Base-by-base conservation (phyloP, 1,140 invertebrate species). In the Philopotamus ludificatus region DNA sequence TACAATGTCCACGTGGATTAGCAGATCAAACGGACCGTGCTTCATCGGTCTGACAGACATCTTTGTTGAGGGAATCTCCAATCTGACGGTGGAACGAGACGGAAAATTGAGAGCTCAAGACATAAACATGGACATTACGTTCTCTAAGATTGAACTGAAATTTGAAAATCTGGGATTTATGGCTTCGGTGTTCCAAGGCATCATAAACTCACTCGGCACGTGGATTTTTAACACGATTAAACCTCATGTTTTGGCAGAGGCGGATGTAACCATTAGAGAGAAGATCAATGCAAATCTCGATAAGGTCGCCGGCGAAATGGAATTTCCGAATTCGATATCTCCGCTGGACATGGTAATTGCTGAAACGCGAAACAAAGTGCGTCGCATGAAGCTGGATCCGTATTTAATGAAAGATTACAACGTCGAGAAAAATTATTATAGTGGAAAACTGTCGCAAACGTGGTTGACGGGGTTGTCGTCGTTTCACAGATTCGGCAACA, bases 171-270 rank as follows among this genome's bases (percentile, higher is more conserved):
- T 92, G 0, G 90, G 90, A 2, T 85, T 91, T 54, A 76, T 91
- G 25, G 89, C 87, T 0, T 79, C 82, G 16, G 81, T 93, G 60
- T 86, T 93, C 63, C 90, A 93, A 78, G 82, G 88, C 0, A 78
- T 92, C 23, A 83, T 93, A 1, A 92, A 93, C 74, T 89, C 90
- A 0, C 81, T 92, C 0, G 90, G 90, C 0, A 84, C 84, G n/a
- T 86, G 91, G 44, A 80, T 94, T 0, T 94, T 94, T 70, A 90
- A 93, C 71, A 89, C 88, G 10, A 89, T 93, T 61, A 93, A 93
- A 73, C 91, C 91, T 0, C 90, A 89, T 61, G 86, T 93, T 68
- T 76, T 93, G 3, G 84, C 84, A 65, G 86, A 92, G 75, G 87
- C 90, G 0, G 91, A 93, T 71, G 84, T 82, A 1, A 85, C 85